phyloP scores from a whole-genome alignment of 2,113 vertebrate genomes.

The Larimichthys polyactis region DNA sequence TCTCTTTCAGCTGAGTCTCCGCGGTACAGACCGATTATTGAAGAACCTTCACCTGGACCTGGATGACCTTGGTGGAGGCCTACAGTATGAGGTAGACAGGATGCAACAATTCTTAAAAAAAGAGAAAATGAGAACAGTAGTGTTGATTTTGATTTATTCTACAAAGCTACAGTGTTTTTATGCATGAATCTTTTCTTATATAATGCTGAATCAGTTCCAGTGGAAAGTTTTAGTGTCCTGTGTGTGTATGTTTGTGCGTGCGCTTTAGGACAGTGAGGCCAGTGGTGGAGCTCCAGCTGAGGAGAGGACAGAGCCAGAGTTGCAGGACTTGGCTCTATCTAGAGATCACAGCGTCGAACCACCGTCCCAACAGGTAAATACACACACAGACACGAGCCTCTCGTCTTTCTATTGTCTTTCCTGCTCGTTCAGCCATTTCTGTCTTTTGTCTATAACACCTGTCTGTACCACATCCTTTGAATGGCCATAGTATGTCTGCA shows the following conservation, averaged over 20 bases:
- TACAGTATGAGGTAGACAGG: constrained; percentile 88
- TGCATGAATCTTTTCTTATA: neutral
- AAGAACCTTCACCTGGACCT: constrained; percentile 89
- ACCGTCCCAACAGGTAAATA: constrained; percentile 77
- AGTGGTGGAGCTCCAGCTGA: constrained; percentile 72
- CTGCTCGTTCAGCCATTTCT: neutral
- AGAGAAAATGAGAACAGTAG: neutral
- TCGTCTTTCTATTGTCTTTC: neutral
- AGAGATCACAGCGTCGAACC: constrained; percentile 80
- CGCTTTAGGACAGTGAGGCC: constrained; percentile 76
- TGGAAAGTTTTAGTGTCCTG: neutral
- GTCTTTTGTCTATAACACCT: neutral
- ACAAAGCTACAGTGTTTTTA: neutral
- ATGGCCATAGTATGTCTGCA: neutral
- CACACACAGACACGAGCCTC: constrained; percentile 11
- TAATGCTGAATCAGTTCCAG: neutral
- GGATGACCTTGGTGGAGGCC: constrained; percentile 82
- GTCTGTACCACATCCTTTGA: neutral
- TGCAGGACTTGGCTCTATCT: constrained; percentile 76
- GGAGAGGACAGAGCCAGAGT: constrained; percentile 81
- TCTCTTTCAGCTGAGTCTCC: constrained; percentile 74
- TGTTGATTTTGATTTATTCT: neutral
- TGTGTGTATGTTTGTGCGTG: neutral
- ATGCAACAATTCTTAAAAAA: too few relatives aligned
- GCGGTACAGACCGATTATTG: constrained; percentile 74